Evolutionary conservation across 2,797 vertebrate genomes (phyloP).

Genomic region (Denticeps clupeoides): DNA sequence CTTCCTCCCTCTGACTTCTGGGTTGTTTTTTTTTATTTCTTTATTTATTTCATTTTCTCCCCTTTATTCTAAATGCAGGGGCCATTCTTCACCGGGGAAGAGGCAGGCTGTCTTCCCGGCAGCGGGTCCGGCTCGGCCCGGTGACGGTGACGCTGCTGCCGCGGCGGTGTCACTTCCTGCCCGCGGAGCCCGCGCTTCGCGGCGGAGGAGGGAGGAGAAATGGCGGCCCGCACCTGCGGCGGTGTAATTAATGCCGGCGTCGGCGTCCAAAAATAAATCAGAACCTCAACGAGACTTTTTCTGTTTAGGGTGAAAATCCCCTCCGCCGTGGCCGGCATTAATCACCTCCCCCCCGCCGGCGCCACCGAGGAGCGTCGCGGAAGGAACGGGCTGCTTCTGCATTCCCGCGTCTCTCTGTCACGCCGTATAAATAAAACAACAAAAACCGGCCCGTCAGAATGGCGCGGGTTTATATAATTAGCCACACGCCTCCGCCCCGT

Average conservation of each 20-base stretch:
- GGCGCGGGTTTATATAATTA: conserved; percentile 52
- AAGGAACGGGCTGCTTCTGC: conserved; percentile 10
- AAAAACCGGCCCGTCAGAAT: conserved; percentile 51
- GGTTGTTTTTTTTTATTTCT: conserved; percentile 1
- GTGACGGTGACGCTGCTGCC: not conserved
- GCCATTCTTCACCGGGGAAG: conserved; percentile 46
- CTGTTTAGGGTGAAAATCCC: conserved; percentile 72
- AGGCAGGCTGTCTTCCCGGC: conserved; percentile 33
- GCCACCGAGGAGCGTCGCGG: conserved; percentile 27
- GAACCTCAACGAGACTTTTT: conserved; percentile 69
- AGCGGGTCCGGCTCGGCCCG: conserved; percentile 15
- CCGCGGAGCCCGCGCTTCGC: conserved; percentile 27
- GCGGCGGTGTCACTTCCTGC: conserved; percentile 25
- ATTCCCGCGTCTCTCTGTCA: conserved; percentile 15
- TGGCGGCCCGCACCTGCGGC: conserved; percentile 65
- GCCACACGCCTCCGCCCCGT: conserved; percentile 34
- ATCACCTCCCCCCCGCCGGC: conserved; percentile 47
- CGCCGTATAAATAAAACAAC: conserved; percentile 50
- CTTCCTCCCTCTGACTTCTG: not conserved
- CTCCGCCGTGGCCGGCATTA: conserved; percentile 56
- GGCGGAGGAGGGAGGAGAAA: conserved; percentile 49
- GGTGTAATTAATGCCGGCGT: conserved; percentile 66
- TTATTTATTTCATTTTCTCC: not conserved
- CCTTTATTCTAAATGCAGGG: conserved; percentile 48
- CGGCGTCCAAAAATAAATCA: conserved; percentile 66